phyloP scores from a whole-genome alignment of 64 coral and sea anemone species.

The Hydrozoanthus tunicans region DNA sequence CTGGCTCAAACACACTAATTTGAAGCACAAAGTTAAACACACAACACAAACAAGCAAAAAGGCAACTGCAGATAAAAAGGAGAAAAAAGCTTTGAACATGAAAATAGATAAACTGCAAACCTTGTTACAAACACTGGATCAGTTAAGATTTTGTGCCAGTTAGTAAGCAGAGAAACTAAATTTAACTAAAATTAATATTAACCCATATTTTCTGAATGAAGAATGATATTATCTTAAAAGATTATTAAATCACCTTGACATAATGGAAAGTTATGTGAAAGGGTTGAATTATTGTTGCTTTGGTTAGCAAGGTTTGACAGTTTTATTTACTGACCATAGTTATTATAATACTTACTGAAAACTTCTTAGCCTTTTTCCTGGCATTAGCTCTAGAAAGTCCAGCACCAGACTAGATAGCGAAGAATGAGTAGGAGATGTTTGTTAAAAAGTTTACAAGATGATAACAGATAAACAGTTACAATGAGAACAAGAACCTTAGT shows the following conservation, averaged over 20 bases:
- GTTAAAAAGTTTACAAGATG: background rate
- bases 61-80: background rate
- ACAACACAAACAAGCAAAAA: background rate
- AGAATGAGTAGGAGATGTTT: slow-evolving; percentile 36
- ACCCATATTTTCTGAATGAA: too few relatives aligned
- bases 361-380: slow-evolving; percentile 57
- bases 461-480: too few relatives aligned
- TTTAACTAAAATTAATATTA: background rate
- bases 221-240: background rate
- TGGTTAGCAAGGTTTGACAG: background rate
- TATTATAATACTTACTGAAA: slow-evolving; percentile 42
- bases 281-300: background rate
- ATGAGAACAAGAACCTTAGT: too few relatives aligned
- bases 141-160: background rate
- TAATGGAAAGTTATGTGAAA: background rate
- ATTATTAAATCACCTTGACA: background rate
- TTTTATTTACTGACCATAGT: background rate
- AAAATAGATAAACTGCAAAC: background rate
- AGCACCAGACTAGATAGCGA: slow-evolving; percentile 42
- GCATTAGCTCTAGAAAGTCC: slow-evolving; percentile 44
- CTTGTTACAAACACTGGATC: background rate
- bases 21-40: slow-evolving; percentile 1
- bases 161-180: background rate
- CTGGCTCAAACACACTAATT: slow-evolving; percentile 29
- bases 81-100: background rate